phyloP scores from a whole-genome alignment of 23 tunicate species.

The Phallusia fumigata region DNA sequence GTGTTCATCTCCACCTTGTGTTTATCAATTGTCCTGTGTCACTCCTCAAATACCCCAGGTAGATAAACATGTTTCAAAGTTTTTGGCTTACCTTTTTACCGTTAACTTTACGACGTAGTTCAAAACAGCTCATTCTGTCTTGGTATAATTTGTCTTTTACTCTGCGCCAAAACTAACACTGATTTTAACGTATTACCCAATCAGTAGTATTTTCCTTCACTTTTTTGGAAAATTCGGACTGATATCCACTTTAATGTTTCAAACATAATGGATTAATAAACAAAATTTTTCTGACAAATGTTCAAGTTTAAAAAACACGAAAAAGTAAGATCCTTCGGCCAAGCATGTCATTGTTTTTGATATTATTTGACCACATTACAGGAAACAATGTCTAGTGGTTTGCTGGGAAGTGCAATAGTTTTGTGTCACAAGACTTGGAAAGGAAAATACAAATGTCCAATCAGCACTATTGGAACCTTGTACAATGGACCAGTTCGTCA shows the following conservation, averaged over 20 bases:
- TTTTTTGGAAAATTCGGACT: too few relatives aligned
- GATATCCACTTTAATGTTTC: too few relatives aligned
- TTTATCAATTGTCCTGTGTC: not conserved
- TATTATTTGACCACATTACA: not conserved
- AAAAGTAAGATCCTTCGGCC: too few relatives aligned
- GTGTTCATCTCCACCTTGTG: not conserved
- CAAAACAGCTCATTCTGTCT: too few relatives aligned
- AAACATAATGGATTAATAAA: too few relatives aligned
- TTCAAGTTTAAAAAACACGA: too few relatives aligned
- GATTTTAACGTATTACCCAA: not conserved
- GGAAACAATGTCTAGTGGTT: not conserved
- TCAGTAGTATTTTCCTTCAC: too few relatives aligned
- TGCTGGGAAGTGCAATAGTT: not conserved
- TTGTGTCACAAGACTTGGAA: not conserved
- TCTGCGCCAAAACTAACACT: too few relatives aligned
- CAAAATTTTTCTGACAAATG: too few relatives aligned
- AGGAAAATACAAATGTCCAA: not conserved
- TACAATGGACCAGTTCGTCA: not conserved
- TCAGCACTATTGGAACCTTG: not conserved
- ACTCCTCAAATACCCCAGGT: slow-evolving; percentile 3
- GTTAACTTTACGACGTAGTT: too few relatives aligned
- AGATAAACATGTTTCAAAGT: not conserved
- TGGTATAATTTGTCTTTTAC: too few relatives aligned
- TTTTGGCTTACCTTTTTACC: not conserved
- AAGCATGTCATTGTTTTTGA: too few relatives aligned